phyloP scores from a whole-genome alignment of 2,888 invertebrate species.

The Disparrhopalites patrizii region DNA sequence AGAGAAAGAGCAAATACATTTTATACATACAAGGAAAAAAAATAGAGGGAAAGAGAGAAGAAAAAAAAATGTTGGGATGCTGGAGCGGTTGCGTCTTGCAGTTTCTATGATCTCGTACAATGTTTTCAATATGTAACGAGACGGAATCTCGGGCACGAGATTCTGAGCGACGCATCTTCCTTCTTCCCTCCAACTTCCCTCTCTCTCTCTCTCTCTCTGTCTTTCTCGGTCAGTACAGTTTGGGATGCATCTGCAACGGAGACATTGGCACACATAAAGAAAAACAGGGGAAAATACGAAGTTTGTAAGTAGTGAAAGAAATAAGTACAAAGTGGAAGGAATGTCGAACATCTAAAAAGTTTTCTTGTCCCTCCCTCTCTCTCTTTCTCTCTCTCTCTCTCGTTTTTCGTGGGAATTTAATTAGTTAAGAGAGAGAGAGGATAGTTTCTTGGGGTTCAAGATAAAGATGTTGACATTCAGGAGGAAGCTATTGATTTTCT shows the following conservation, averaged over 20 bases:
- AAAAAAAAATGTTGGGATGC: background rate
- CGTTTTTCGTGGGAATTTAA: background rate
- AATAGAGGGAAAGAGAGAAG: background rate
- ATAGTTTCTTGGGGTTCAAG: too few relatives aligned
- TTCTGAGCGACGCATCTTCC: conserved; percentile 4
- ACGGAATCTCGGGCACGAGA: background rate
- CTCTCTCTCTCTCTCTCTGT: background rate
- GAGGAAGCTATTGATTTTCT: background rate
- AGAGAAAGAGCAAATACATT: background rate
- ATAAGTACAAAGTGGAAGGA: too few relatives aligned
- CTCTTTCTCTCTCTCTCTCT: background rate
- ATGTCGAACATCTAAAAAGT: background rate
- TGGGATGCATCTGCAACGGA: background rate
- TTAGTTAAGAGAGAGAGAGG: background rate
- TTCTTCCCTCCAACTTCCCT: background rate
- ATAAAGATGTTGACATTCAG: background rate
- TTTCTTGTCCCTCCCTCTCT: background rate
- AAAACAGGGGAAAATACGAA: background rate
- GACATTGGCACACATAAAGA: background rate
- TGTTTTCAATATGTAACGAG: conserved; percentile 23
- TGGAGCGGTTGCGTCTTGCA: conserved; percentile 20
- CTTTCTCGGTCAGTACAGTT: too few relatives aligned
- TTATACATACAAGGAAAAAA: background rate
- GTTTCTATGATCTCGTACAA: conserved; percentile 18
- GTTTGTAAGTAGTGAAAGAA: too few relatives aligned